phyloP scores from a whole-genome alignment of 1,140 invertebrate genomes.

The Yoshiicerus persimilis region DNA sequence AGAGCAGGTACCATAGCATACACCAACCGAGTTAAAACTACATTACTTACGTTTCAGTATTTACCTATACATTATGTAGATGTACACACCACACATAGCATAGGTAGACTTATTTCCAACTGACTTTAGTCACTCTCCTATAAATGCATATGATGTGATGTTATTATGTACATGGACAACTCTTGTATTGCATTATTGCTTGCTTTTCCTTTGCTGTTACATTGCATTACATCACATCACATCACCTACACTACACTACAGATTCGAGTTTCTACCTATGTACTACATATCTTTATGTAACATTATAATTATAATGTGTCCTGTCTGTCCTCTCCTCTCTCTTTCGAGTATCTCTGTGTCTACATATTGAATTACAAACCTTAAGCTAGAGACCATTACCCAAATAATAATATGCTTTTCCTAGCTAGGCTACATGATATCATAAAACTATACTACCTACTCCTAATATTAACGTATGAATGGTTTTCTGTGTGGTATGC shows the following conservation, averaged over 20 bases:
- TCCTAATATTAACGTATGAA: too few relatives aligned
- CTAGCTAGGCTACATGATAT: too few relatives aligned
- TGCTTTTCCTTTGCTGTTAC: not conserved
- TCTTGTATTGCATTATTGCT: too few relatives aligned
- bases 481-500: too few relatives aligned
- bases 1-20: not conserved
- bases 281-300: not conserved
- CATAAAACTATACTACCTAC: too few relatives aligned
- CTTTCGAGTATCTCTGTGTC: not conserved
- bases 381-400: not conserved
- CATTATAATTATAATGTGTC: not conserved
- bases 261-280: too few relatives aligned
- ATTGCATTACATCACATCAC: not conserved
- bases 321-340: not conserved
- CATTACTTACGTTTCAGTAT: too few relatives aligned
- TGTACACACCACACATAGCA: not conserved
- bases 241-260: not conserved
- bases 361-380: not conserved
- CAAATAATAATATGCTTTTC: too few relatives aligned
- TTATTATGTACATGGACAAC: not conserved
- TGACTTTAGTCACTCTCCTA: not conserved
- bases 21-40: too few relatives aligned
- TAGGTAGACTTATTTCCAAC: not conserved
- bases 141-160: too few relatives aligned
- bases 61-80: too few relatives aligned